Conservation (phyloP, 2,113 vertebrate genomes). For the Copsychus sechellarum region DNA sequence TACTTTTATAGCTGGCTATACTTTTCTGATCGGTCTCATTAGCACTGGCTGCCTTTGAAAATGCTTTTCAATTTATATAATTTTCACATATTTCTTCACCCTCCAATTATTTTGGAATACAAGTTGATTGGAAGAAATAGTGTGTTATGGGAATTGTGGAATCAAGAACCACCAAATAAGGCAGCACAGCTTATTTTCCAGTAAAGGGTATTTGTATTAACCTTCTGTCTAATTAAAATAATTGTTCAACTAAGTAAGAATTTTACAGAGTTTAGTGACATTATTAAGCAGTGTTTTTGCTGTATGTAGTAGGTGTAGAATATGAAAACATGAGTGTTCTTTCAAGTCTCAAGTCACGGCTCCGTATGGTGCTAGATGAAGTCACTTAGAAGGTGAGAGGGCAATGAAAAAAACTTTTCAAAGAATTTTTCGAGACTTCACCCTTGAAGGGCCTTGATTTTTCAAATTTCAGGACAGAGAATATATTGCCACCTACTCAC, state of each 20-base stretch:
- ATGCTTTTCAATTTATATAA: slow-evolving; percentile 15
- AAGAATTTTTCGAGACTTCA: background rate
- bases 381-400: background rate
- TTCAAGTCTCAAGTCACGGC: background rate
- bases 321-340: background rate
- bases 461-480: background rate
- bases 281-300: background rate
- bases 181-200: background rate
- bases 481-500: background rate
- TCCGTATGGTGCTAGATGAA: background rate
- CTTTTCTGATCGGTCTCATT: slow-evolving; percentile 16
- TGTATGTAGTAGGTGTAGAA: background rate
- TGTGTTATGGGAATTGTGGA: background rate
- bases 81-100: slow-evolving; percentile 1
- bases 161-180: background rate
- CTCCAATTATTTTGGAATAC: background rate
- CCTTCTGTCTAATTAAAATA: background rate
- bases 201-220: background rate
- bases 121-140: background rate
- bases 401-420: background rate
- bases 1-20: background rate
- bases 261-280: background rate
- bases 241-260: background rate
- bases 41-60: slow-evolving; percentile 27
- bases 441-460: background rate